These are phyloP conservation scores for Archaeoteleia sp. DNA, from an alignment of 2,888 invertebrate species.

Conservation along the genomic window DNA sequence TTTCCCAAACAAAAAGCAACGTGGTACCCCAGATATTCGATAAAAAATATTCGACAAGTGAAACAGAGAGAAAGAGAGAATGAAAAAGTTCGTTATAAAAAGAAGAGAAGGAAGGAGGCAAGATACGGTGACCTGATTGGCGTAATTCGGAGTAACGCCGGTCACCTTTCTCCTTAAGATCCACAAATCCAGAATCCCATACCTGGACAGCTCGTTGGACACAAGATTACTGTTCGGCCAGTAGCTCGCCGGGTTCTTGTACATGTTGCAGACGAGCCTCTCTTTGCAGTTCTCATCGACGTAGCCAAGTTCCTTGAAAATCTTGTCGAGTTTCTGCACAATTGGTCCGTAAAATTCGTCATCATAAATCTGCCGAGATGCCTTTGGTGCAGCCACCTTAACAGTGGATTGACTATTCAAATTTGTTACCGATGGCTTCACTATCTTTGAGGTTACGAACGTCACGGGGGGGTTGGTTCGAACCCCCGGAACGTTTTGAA, in stretches of 20 bases:
- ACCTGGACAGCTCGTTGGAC: conserved; percentile 93
- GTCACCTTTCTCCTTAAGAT: conserved; percentile 71
- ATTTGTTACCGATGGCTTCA: conserved; percentile 19
- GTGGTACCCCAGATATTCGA: no score
- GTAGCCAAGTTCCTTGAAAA: conserved; percentile 83
- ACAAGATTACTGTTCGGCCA: conserved; percentile 91
- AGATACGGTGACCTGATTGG: conserved; percentile 67
- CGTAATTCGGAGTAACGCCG: conserved; percentile 62
- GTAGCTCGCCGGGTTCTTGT: conserved; percentile 87
- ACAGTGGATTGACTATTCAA: conserved; percentile 12
- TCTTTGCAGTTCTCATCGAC: conserved; percentile 84
- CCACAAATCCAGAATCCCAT: conserved; percentile 54
- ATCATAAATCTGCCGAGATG: conserved; percentile 58
- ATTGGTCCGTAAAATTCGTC: conserved; percentile 85
- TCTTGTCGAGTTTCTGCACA: conserved; percentile 84
- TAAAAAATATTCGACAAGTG: no score
- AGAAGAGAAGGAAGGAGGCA: conserved; percentile 53
- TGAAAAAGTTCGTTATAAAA: conserved; percentile 36
- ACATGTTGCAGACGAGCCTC: conserved; percentile 88
- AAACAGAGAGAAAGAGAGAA: conserved; percentile 30
- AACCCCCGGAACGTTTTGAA: conserved; percentile 34
- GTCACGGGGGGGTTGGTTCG: conserved; percentile 20
- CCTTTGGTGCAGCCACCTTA: conserved; percentile 54
- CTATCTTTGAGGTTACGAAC: conserved; percentile 35
- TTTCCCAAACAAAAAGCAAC: conserved; percentile 17